Evolutionary conservation across 23 tunicate species (phyloP), one percentile per base, ranked within the genome.

Genomic region (Botrylloides violaceus): DNA sequence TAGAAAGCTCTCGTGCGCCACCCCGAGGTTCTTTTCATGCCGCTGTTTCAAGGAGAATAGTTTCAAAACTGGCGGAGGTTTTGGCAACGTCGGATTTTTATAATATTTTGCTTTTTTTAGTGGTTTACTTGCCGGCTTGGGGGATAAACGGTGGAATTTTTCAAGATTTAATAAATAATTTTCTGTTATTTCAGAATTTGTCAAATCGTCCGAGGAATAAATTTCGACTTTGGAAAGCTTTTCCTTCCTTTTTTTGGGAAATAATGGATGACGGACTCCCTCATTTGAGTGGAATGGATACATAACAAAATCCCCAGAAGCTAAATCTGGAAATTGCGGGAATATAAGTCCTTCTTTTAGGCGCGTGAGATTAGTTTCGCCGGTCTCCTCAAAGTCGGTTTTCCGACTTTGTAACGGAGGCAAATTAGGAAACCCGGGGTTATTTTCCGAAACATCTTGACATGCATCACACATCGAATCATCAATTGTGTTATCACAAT

Each of bases 41-140:
- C 86, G 53, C 58, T 81, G 86, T 62, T 81, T 81, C 0, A 81
- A 58, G 2, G 86, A 81, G 47, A 71, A 68, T 15, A 68, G 30
- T 37, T 30, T 35, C 37, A 68, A 22, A 35, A 68, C 74, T 0
- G 74, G 74, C 0, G 37, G 56, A 30, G 56, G 29, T 68, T 37
- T 21, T 0, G 58, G 32, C 37, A 35, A 21, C 0, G 31, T 6
- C 4, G 57, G 58, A 6, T 32, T n/a, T 64, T 64, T 64, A 0
- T 37, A 37, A 27, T 37, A 64, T 31, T 33, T 64, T 18, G 70
- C 32, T 5, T 24, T 7, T 9, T 31, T 31, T 15, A 37, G 15
- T 0, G 25, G 37, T 37, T 68, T 63, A 25, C 36, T 22, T 27
- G 70, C 7, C 4, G 12, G 12, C 26, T 58, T 58, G 5, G 62